Base-by-base conservation (phyloP, 2,797 vertebrate genomes). In the Malurus leucopterus region DNA sequence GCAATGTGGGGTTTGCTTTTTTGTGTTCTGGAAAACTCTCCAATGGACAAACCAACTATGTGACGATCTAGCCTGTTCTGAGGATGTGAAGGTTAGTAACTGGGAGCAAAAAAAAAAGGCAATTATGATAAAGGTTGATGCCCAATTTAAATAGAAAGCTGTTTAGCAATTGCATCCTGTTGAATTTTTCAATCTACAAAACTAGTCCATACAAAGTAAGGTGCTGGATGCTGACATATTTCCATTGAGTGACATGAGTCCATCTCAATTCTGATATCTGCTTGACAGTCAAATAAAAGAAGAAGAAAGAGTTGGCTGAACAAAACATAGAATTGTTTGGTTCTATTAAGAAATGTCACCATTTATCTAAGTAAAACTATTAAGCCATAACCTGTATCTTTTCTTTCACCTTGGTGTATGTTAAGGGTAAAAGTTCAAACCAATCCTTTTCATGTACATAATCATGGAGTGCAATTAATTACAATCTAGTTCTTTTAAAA, bases 341-440 rank as follows among this genome's bases (percentile, higher is more conserved):
- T 46, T 82, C 89, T 95, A 74, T 96, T 96, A 91, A 84, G 92
- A 95, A 76, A 94, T 94, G 65, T 94, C 91, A 90, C 38, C 46
- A 36, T 96, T 96, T 96, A 91, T 95, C 93, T 88, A 91, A 95
- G 86, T 93, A 91, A 95, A 95, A 86, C 76, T 91, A 46, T 95
- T 95, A 95, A 96, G 77, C 89, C 20, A 57, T 93, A 90, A 92
- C 62, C 74, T 96, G 88, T 89, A 93, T 94, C 78, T 84, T 96
- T 95, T 91, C 55, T 93, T 96, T 96, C 94, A 95, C 88, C 89
- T 89, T 86, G 54, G 46, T 94, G 78, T 91, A 94, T 86, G 69
- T 89, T 84, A 93, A 73, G 80, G 91, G 69, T 91, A 95, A 93
- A 95, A 76, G 86, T 94, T 96, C 86, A 94, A 92, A 81, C 87